Percentiles rank a stretch among this genome's conserved stretches.
These are phyloP conservation scores for Eunapius fragilis DNA, from an alignment of 37 sponge, comb jelly and placozoan genomes.

Conservation along the genomic window DNA sequence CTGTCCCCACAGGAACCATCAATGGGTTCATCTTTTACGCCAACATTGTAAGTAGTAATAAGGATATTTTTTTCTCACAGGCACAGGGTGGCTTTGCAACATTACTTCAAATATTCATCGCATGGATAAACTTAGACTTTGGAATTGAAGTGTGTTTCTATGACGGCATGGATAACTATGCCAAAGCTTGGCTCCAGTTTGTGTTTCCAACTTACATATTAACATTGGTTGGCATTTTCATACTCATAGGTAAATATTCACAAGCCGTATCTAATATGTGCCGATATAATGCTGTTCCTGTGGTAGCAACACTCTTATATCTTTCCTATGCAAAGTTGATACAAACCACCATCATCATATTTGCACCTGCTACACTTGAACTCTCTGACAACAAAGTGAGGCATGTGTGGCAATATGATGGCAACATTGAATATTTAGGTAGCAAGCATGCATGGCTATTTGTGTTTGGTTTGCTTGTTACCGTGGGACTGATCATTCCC, in stretches of 20 bases:
- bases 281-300: neutral
- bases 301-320: slow-evolving; percentile 9
- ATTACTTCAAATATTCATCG: neutral
- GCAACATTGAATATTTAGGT: no score
- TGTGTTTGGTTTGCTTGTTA: no score
- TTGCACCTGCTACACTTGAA: no score
- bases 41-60: neutral
- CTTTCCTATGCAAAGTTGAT: slow-evolving; percentile 15
- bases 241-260: neutral
- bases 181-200: slow-evolving; percentile 22
- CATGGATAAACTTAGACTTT: slow-evolving; percentile 15
- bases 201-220: slow-evolving; percentile 17
- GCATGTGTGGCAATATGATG: no score
- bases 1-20: slow-evolving; percentile 1
- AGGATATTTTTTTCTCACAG: neutral
- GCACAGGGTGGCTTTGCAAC: no score
- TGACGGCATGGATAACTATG: neutral
- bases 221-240: neutral
- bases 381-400: no score
- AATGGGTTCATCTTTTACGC: slow-evolving; percentile 16
- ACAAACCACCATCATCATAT: slow-evolving; percentile 4
- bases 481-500: no score
- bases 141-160: slow-evolving; percentile 21
- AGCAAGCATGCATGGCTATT: no score
- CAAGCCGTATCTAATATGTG: neutral